Percentiles rank a stretch among this genome's conserved stretches.
phyloP scores from a whole-genome alignment of 2,113 vertebrate genomes.

The Copsychus sechellarum region DNA sequence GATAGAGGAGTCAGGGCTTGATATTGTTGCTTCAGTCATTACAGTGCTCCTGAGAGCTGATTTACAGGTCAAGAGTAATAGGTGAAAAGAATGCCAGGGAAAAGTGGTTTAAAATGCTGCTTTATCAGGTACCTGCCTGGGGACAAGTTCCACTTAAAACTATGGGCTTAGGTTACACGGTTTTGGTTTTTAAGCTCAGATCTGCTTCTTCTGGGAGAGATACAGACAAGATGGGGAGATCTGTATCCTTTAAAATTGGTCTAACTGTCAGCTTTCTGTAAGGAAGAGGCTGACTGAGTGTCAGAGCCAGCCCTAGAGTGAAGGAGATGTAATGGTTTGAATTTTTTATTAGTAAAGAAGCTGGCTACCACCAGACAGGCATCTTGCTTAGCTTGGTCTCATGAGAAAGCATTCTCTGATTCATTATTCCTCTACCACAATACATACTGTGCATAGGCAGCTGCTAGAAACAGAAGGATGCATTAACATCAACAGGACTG shows the following conservation, averaged over 20 bases:
- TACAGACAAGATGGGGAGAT: background rate
- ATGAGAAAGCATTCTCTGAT: constrained; percentile 11
- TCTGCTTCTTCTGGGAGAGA: background rate
- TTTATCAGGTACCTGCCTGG: background rate
- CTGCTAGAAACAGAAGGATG: background rate
- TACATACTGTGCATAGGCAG: background rate
- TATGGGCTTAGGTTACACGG: background rate
- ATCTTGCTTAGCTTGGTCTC: constrained; percentile 18
- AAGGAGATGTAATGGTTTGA: background rate
- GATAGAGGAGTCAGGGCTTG: background rate
- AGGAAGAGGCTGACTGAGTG: background rate
- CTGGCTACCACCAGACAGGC: background rate
- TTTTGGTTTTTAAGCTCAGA: background rate
- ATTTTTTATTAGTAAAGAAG: constrained; percentile 26
- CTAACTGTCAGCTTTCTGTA: background rate
- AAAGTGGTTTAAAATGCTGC: background rate
- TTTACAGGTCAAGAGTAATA: background rate
- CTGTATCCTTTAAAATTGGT: background rate
- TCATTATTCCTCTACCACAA: background rate
- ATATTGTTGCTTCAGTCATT: background rate
- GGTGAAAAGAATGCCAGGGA: background rate
- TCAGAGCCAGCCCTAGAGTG: background rate
- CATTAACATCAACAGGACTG: background rate
- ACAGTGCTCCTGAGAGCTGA: background rate
- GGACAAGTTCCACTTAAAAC: background rate